Base-by-base conservation (phyloP, 53 echinoderm and acorn worm species). In the Mesocentrotus franciscanus region DNA sequence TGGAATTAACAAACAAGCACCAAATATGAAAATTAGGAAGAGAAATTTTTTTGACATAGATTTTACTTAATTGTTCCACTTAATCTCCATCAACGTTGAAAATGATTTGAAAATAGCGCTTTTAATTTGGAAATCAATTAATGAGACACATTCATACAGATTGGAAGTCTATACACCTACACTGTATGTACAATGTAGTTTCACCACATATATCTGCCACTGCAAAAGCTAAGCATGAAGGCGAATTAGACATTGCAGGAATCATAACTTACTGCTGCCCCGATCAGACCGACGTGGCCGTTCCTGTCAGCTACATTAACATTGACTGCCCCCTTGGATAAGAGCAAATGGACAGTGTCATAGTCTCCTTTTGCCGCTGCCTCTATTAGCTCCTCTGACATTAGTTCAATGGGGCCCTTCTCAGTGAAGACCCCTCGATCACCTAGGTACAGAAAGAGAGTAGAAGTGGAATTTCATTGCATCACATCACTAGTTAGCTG, bases 271-370 rank as follows among this genome's bases (percentile, higher is more conserved):
- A 99, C 99, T 33, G 99, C 96, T 35, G 98, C 98, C 24, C 97
- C 97, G 1, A 99, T 96, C 29, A 99, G 96, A 42, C 97, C 95
- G 22, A 95, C 96, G 71, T 98, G 96, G 33, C 99, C 98, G 20
- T 96, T 72, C 39, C 93, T 98, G 79, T 99, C 99, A 10, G 97
- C 97, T 6, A 99, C 99, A 72, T 99, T 97, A 24, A 98, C 99
- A 95, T 98, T 95, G 84, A 96, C 98, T 30, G 96, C 97, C 2
- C 96, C 97, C 72, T 97, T 96, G 76, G 95, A 95, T 33, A 99
- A 89, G 17, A 98, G 96, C 3, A 94, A 89, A 57, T 96, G 96
- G 29, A 97, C 97, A 0, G 95, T 94, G 55, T 91, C 94, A 76
- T 96, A 96, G 96, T 98, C 96, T 34, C 99, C 99, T 4, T 64